phyloP scores from a whole-genome alignment of 2,113 vertebrate genomes.

The Sterna hirundo region DNA sequence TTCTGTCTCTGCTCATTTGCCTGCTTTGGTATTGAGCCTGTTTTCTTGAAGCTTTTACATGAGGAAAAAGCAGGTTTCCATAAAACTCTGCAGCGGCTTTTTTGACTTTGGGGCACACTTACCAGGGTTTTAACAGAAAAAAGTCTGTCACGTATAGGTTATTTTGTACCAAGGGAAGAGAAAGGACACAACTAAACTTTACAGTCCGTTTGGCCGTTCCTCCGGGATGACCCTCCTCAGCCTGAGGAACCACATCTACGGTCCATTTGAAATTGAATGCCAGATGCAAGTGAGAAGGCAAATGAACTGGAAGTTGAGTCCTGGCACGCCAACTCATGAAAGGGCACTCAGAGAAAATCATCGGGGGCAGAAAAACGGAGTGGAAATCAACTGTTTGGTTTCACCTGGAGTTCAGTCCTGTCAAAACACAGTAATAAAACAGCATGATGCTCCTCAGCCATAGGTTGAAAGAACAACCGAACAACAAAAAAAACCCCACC shows the following conservation, averaged over 20 bases:
- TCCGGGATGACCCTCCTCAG: neutral
- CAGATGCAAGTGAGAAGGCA: neutral
- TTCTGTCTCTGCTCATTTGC: neutral
- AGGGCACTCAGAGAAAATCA: neutral
- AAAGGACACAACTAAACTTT: neutral
- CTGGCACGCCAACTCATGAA: neutral
- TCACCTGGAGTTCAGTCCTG: neutral
- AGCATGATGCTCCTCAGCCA: neutral
- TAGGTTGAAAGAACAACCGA: neutral
- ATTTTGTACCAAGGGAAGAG: neutral
- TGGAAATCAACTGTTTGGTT: neutral
- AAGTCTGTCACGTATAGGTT: neutral
- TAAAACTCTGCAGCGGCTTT: neutral
- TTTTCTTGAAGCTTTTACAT: neutral
- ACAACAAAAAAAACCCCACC: neutral
- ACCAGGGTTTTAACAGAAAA: neutral
- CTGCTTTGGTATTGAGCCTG: neutral
- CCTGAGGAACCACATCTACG: neutral
- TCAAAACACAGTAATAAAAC: neutral
- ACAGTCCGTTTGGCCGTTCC: neutral
- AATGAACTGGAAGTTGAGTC: neutral
- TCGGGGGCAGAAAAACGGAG: neutral
- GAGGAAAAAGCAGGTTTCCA: neutral
- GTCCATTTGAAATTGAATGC: neutral
- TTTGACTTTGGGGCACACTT: neutral